phyloP scores from a whole-genome alignment of 2,113 vertebrate genomes.

The Pampusana beccarii region DNA sequence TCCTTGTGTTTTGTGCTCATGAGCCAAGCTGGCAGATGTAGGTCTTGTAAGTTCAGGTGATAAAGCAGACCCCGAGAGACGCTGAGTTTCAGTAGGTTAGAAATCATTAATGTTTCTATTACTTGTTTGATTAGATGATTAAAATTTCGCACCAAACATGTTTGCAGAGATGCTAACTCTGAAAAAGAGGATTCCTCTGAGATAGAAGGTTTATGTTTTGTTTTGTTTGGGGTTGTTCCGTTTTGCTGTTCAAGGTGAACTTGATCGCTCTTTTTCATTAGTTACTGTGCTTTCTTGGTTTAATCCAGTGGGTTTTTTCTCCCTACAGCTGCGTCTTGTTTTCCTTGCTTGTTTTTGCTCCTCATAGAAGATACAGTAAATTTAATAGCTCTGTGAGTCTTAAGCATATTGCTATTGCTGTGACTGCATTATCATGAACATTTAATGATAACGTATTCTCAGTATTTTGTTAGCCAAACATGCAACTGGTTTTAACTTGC shows the following conservation, averaged over 20 bases:
- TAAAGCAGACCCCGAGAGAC: neutral
- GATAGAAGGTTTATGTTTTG: neutral
- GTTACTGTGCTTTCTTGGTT: neutral
- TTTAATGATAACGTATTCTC: slow-evolving; percentile 13
- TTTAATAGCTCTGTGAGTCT: neutral
- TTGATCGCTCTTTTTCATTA: neutral
- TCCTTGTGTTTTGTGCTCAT: neutral
- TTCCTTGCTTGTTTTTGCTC: neutral
- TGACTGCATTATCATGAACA: neutral
- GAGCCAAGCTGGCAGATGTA: slow-evolving; percentile 50
- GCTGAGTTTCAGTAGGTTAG: neutral
- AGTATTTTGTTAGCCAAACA: slow-evolving; percentile 21
- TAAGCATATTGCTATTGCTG: neutral
- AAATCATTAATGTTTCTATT: slow-evolving; percentile 52
- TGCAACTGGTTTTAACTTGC: slow-evolving; percentile 26
- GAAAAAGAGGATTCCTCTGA: slow-evolving; percentile 1
- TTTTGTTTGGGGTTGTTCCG: neutral
- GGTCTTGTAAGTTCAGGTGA: slow-evolving; percentile 30
- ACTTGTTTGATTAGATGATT: slow-evolving; percentile 47
- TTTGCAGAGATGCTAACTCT: neutral
- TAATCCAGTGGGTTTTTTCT: neutral
- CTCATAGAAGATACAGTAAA: slow-evolving; percentile 7
- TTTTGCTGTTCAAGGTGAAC: neutral
- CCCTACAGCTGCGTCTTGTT: neutral
- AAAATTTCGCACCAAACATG: slow-evolving; percentile 18